Evolutionary conservation across 2,113 vertebrate species (phyloP).

Genomic region (Hypocryptadius cinnamomeus): DNA sequence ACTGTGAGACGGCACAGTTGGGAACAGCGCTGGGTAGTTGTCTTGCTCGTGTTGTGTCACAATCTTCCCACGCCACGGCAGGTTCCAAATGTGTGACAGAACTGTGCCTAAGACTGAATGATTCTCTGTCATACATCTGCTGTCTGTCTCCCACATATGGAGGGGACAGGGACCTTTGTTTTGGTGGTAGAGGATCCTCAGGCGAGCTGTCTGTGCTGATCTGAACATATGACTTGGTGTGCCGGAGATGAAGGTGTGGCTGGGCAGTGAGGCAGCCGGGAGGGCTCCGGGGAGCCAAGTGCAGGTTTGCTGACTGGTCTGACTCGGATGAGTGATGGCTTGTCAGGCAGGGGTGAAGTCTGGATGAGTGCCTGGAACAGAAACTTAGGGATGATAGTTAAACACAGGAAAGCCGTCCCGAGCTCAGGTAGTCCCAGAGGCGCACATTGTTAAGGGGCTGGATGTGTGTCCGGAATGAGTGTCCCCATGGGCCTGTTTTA

Average conservation of each 20-base stretch:
- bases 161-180: background rate
- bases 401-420: background rate
- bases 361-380: background rate
- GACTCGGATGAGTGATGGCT: background rate
- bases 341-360: background rate
- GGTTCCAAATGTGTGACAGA: background rate
- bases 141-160: background rate
- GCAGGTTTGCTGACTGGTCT: background rate
- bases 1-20: background rate
- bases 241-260: background rate
- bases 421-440: background rate
- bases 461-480: background rate
- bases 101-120: background rate
- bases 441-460: fast-evolving
- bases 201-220: background rate
- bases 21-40: fast-evolving
- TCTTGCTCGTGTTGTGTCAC: background rate
- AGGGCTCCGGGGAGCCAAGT: background rate
- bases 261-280: background rate
- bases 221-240: background rate
- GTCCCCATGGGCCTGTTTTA: background rate
- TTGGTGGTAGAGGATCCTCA: background rate
- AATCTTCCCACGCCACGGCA: background rate
- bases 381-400: background rate
- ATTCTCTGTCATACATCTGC: background rate